Conservation (phyloP, 2,113 vertebrate genomes). For the Emydocephalus ijimae region DNA sequence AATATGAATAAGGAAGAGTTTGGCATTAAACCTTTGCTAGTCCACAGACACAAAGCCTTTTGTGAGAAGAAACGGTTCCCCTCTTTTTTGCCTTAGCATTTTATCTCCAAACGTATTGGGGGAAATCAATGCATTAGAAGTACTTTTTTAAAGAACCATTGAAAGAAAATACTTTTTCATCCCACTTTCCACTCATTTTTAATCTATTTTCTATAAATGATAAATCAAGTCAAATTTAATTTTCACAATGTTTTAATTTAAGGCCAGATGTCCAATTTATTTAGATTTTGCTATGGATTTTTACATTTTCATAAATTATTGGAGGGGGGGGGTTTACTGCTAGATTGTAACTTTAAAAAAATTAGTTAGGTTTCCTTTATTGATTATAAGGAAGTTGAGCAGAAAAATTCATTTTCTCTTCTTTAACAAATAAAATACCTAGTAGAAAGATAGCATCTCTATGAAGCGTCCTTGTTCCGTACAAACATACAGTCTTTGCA, state of each 20-base stretch:
- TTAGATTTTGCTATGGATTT: neutral
- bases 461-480: neutral
- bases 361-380: neutral
- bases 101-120: neutral
- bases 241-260: neutral
- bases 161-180: neutral
- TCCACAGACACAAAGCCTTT: neutral
- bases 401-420: neutral
- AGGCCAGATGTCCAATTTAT: neutral
- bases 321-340: rapidly evolving
- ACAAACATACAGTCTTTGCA: neutral
- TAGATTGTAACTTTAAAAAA: neutral
- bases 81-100: neutral
- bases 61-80: neutral
- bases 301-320: neutral
- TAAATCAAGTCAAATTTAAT: neutral
- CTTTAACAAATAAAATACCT: neutral
- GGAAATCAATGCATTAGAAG: neutral
- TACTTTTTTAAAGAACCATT: neutral
- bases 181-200: neutral
- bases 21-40: neutral
- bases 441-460: neutral
- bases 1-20: neutral
- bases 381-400: neutral
- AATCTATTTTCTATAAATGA: neutral